These are phyloP conservation scores for Neodon shergylaensis DNA, from an alignment of 2,113 vertebrate genomes.

Conservation along the genomic window DNA sequence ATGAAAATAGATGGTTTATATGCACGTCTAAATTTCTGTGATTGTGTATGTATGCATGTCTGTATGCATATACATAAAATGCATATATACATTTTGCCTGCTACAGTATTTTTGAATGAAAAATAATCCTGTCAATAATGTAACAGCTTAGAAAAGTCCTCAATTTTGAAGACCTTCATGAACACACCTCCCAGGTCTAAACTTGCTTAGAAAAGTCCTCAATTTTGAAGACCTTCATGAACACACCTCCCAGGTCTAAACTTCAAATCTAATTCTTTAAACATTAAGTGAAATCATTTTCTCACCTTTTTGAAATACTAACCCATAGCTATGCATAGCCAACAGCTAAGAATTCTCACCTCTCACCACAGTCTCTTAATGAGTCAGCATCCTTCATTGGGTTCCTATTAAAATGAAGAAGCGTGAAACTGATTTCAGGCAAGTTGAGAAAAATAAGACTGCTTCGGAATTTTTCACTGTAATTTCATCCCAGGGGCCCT, in stretches of 20 bases:
- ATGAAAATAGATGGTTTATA: background rate
- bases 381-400: constrained; percentile 66
- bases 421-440: constrained; percentile 34
- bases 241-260: constrained; percentile 6
- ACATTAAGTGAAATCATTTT: constrained; percentile 34
- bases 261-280: constrained; percentile 53
- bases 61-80: background rate
- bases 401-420: constrained; percentile 67
- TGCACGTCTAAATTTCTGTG: background rate
- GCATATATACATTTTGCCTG: background rate
- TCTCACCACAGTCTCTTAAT: constrained; percentile 16
- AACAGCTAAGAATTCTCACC: constrained; percentile 42
- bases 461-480: constrained; percentile 52
- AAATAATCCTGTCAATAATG: background rate
- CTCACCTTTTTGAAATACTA: constrained; percentile 51
- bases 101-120: background rate
- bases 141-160: background rate
- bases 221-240: constrained; percentile 18
- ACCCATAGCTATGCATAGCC: background rate
- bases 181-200: constrained; percentile 16
- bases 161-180: constrained; percentile 9
- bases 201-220: constrained; percentile 47
- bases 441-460: constrained; percentile 62
- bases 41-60: background rate
- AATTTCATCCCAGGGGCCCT: constrained; percentile 67